phyloP scores from a whole-genome alignment of 1,140 invertebrate genomes.

The Achatina immaculata region DNA sequence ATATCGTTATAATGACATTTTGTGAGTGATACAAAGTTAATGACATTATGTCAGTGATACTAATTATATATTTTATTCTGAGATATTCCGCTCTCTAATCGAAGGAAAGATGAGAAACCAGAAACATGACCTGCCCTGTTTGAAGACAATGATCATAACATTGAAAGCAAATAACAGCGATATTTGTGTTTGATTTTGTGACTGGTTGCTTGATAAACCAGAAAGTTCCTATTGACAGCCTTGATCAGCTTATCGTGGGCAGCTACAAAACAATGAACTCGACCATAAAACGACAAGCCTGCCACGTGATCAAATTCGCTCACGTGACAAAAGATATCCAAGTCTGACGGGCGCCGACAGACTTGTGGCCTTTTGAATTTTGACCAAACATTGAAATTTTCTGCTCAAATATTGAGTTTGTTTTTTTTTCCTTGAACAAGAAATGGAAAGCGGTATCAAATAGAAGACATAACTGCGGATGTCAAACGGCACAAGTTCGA shows the following conservation, averaged over 20 bases:
- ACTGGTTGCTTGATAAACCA: neutral
- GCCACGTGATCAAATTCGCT: neutral
- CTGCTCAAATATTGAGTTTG: conserved; percentile 21
- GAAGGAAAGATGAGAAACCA: too few relatives aligned
- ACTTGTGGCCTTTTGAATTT: conserved; percentile 28
- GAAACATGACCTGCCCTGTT: too few relatives aligned
- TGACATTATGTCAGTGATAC: too few relatives aligned
- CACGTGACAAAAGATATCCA: neutral
- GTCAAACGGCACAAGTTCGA: neutral
- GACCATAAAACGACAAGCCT: neutral
- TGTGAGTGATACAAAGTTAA: too few relatives aligned
- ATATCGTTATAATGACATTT: too few relatives aligned
- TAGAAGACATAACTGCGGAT: neutral
- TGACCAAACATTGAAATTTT: conserved; percentile 26
- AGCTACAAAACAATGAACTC: neutral
- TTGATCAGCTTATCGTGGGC: neutral
- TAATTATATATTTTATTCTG: too few relatives aligned
- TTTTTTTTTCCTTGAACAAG: too few relatives aligned
- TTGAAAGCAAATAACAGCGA: neutral
- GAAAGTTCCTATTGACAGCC: neutral
- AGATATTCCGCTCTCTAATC: too few relatives aligned
- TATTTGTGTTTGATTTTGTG: neutral
- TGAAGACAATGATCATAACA: neutral
- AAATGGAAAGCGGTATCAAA: conserved; percentile 21
- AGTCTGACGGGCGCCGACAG: neutral